These are phyloP conservation scores for Gymnoscopelus microlampas DNA, from an alignment of 2,797 vertebrate species.

Conservation along the genomic window DNA sequence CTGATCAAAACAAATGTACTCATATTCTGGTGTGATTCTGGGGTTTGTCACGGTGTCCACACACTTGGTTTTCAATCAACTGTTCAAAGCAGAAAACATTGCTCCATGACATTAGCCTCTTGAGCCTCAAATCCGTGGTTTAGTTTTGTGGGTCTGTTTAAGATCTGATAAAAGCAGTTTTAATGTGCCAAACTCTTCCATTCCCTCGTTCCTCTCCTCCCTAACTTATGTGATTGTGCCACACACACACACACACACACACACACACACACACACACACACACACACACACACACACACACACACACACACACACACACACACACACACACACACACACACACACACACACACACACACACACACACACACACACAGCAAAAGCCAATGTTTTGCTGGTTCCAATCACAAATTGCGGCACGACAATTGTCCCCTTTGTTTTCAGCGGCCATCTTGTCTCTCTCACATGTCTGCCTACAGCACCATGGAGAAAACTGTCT, in stretches of 20 bases:
- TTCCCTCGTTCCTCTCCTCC: not conserved
- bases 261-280: not conserved
- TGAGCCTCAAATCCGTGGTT: too few relatives aligned
- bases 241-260: not conserved
- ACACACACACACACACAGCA: not conserved
- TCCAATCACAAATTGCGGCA: not conserved
- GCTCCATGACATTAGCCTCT: too few relatives aligned
- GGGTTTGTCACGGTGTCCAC: too few relatives aligned
- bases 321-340: not conserved
- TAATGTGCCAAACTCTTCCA: not conserved
- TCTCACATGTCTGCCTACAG: constrained; percentile 38
- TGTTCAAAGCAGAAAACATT: too few relatives aligned
- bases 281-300: not conserved
- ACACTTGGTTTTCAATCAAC: too few relatives aligned
- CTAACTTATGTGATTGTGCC: not conserved
- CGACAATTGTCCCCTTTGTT: constrained; percentile 18
- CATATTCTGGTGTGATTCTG: too few relatives aligned
- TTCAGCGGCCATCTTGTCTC: constrained; percentile 35
- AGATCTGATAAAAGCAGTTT: too few relatives aligned
- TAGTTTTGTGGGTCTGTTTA: too few relatives aligned
- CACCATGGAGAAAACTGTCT: constrained; percentile 42
- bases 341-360: not conserved
- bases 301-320: not conserved
- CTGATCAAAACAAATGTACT: too few relatives aligned
- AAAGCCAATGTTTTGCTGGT: not conserved